Conservation (phyloP, 2,113 vertebrate species). For the Brachirus orientalis region DNA sequence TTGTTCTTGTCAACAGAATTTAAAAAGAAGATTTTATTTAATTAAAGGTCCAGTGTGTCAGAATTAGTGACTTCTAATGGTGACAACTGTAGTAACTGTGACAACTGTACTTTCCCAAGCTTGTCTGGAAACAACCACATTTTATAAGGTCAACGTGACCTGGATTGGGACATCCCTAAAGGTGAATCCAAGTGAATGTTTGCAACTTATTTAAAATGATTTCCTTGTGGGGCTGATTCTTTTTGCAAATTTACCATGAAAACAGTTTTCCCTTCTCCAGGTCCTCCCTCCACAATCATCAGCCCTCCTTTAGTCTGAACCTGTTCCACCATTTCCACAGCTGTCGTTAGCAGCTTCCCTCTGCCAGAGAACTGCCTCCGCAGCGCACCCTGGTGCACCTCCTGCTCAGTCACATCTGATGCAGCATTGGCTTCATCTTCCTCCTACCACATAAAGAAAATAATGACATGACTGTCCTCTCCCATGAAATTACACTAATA, state of each 20-base stretch:
- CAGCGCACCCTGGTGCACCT: constrained; percentile 80
- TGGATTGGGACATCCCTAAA: no score
- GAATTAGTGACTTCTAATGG: no score
- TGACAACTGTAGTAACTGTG: no score
- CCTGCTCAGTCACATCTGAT: constrained; percentile 72
- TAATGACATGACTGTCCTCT: not conserved
- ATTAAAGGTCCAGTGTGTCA: no score
- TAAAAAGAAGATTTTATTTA: no score
- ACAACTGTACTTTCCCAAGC: no score
- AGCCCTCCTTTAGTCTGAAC: constrained; percentile 74
- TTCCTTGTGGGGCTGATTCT: no score
- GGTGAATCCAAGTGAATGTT: no score
- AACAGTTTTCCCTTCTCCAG: constrained; percentile 88
- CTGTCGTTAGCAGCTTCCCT: constrained; percentile 66
- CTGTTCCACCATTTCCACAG: constrained; percentile 64
- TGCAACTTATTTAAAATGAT: not conserved
- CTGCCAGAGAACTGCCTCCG: constrained; percentile 79
- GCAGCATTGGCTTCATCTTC: constrained; percentile 35
- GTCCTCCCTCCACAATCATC: constrained; percentile 80
- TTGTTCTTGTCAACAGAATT: no score
- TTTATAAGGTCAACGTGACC: no score
- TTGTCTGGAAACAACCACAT: no score
- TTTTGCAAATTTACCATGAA: constrained; percentile 73
- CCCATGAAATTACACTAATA: not conserved
- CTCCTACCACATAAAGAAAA: constrained; percentile 46